Conservation (phyloP, 2,113 vertebrate genomes). For the Aptenodytes forsteri region DNA sequence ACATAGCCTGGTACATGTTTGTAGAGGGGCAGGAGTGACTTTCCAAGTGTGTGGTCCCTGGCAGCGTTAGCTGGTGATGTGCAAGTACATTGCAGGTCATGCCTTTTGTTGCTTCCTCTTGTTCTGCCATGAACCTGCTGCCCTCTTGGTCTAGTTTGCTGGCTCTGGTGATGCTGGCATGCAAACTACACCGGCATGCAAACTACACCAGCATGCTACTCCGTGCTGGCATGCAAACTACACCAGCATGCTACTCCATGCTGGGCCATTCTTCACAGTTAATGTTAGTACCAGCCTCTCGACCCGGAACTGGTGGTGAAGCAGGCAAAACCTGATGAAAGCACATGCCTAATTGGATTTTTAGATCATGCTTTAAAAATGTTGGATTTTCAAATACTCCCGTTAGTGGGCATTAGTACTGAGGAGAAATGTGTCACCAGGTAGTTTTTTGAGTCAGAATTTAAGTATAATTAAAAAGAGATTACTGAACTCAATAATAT, state of each 20-base stretch:
- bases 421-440: neutral
- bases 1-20: rapidly evolving
- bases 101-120: neutral
- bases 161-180: neutral
- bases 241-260: neutral
- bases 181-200: neutral
- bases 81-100: neutral
- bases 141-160: neutral
- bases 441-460: neutral
- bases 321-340: neutral
- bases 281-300: neutral
- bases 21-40: neutral
- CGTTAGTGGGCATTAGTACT: neutral
- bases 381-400: neutral
- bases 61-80: neutral
- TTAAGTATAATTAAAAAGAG: slow-evolving; percentile 8
- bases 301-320: neutral
- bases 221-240: neutral
- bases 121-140: neutral
- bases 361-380: neutral
- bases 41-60: neutral
- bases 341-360: neutral
- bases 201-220: neutral
- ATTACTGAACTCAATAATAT: neutral
- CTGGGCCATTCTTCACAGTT: neutral